Evolutionary conservation across 2,888 invertebrate species (phyloP).

Genomic region (Laothoe populi): DNA sequence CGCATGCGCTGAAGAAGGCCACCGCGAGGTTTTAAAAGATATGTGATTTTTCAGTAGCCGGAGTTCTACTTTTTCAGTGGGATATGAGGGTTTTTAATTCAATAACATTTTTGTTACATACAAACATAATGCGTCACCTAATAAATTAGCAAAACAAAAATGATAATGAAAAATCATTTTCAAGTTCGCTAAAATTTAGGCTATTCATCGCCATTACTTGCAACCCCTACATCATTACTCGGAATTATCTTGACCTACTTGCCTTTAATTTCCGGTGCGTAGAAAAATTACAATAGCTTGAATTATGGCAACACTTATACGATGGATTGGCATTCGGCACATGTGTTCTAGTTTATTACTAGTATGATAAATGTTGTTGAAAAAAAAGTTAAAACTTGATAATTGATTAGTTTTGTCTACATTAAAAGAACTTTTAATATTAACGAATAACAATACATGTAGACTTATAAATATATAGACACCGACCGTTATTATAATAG

Average conservation of each 20-base stretch:
- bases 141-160: neutral
- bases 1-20: too few species aligned
- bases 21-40: too few species aligned
- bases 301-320: conserved; percentile 48
- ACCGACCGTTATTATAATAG: too few species aligned
- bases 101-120: too few species aligned
- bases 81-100: too few species aligned
- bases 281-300: conserved; percentile 44
- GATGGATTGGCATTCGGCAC: conserved; percentile 32
- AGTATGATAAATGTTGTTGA: neutral
- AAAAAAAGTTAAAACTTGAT: too few species aligned
- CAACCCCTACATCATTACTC: conserved; percentile 31
- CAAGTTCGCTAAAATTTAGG: conserved; percentile 22
- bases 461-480: too few species aligned
- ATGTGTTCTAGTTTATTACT: conserved; percentile 29
- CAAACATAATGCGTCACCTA: neutral
- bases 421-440: too few species aligned
- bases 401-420: too few species aligned
- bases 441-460: too few species aligned
- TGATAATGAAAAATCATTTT: conserved; percentile 1
- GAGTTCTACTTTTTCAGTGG: too few species aligned
- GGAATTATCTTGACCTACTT: conserved; percentile 44
- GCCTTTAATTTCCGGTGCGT: conserved; percentile 66
- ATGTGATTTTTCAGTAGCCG: too few species aligned
- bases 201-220: conserved; percentile 22